Base-by-base conservation (phyloP, 2,888 invertebrate genomes). In the Eupithecia insigniata region DNA sequence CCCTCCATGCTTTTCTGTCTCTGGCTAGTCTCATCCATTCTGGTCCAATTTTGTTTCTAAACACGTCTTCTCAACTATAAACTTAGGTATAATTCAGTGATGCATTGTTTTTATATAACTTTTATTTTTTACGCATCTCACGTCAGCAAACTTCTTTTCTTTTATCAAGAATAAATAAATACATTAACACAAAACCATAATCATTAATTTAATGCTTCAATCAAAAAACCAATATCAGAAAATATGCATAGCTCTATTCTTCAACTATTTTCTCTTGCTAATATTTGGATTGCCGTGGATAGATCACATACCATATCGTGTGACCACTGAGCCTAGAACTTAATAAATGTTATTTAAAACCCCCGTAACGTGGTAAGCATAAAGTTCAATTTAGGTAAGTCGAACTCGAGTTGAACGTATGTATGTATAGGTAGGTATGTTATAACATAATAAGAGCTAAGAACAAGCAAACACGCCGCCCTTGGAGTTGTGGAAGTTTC, bases 371-470 rank as follows among this genome's bases (percentile, higher is more conserved):
- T 14, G 26, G 2, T 51, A 1, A 22, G 22, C 12, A 55, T 14
- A 14, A 14, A 26, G 55, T 14, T 55, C 55, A 55, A 55, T 26
- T 12, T 55, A 55, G 55, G 55, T 55, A 26, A 55, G 55, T 14
- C 26, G 46, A 55, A 55, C 26, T 55, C 14, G 26, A 26, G 55
- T 55, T 55, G 1, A 14, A 4, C 14, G 55, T 26, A 55, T 22
- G 30, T 60, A 60, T 28, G 60, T 60, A n/a, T n/a, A 4, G 26
- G 55, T 26, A 55, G 55, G 30, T 60, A 60, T 28, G 60, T 60
- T 60, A 60, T 60, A 60, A 60, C 60, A 60, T 60, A 60, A 60
- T 60, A 60, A 60, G 60, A 55, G 22, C 26, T 55, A 26, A 55
- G 55, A 55, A 55, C 55, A 55, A 55, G 55, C 55, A 55, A 55